Evolutionary conservation across 2,797 vertebrate genomes (phyloP).

Genomic region (Hippocampus kuda): DNA sequence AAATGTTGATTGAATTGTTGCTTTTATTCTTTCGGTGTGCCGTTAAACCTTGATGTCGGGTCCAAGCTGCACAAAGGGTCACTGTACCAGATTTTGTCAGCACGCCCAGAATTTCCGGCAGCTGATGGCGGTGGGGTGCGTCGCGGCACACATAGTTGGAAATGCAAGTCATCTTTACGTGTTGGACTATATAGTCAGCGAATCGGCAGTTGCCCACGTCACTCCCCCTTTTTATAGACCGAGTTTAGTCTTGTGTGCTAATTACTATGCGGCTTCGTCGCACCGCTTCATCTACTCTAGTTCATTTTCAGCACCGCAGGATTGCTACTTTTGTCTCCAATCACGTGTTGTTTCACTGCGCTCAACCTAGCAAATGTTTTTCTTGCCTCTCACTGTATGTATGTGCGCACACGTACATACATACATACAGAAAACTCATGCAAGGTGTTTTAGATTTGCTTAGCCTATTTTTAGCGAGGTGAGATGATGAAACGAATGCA

Average conservation of each 20-base stretch:
- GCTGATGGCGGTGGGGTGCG: conserved; percentile 35
- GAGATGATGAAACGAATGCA: not conserved
- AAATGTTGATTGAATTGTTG: not conserved
- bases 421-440: not conserved
- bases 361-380: not conserved
- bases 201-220: conserved; percentile 1
- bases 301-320: not conserved
- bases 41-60: not conserved
- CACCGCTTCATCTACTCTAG: conserved; percentile 6
- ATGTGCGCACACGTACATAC: too few species aligned
- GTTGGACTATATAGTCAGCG: conserved; percentile 17
- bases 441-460: too few species aligned
- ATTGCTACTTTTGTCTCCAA: not conserved
- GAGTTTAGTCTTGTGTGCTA: conserved; percentile 4
- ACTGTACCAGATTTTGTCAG: conserved; percentile 39
- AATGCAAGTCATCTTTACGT: conserved; percentile 35
- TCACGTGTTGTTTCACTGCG: not conserved
- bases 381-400: not conserved
- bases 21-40: not conserved
- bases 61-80: not conserved
- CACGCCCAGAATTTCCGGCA: conserved; percentile 40
- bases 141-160: conserved; percentile 40
- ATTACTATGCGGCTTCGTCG: not conserved
- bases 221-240: conserved; percentile 15
- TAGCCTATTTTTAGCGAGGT: too few species aligned